Conservation (phyloP, 2,888 invertebrate genomes). For the Andrena camellia region DNA sequence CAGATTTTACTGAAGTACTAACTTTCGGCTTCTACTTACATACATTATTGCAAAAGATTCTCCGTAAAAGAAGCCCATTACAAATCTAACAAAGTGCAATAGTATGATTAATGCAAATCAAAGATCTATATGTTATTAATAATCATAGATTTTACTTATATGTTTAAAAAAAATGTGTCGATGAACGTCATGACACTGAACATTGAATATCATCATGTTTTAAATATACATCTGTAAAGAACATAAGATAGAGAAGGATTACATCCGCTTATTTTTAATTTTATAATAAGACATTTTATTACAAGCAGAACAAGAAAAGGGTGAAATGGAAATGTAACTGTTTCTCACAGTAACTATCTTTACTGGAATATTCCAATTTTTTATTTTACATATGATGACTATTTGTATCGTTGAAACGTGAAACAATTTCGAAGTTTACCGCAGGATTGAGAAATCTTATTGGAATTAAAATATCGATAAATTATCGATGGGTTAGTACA, state of each 20-base stretch:
- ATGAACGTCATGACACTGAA: slow-evolving; percentile 44
- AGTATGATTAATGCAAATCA: slow-evolving; percentile 14
- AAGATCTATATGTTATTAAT: background rate
- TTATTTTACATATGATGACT: background rate
- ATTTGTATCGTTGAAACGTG: background rate
- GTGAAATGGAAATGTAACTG: slow-evolving; percentile 50
- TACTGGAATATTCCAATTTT: slow-evolving; percentile 19
- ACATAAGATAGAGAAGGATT: slow-evolving; percentile 19
- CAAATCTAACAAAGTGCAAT: slow-evolving; percentile 5
- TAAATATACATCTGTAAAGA: slow-evolving; percentile 35
- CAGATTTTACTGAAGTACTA: background rate
- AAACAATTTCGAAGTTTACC: background rate
- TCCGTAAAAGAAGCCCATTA: slow-evolving; percentile 8
- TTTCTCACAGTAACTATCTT: slow-evolving; percentile 18
- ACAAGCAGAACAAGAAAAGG: slow-evolving; percentile 1
- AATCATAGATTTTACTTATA: slow-evolving; percentile 12
- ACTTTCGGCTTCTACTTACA: background rate
- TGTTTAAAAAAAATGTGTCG: slow-evolving; percentile 29
- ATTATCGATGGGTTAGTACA: background rate
- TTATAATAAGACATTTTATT: slow-evolving; percentile 8
- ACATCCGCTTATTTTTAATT: slow-evolving; percentile 34
- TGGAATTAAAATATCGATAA: slow-evolving; percentile 3
- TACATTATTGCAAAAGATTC: slow-evolving; percentile 3
- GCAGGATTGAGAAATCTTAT: background rate
- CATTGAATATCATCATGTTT: slow-evolving; percentile 39